These are phyloP conservation scores for Apodemia hepburni DNA, from an alignment of 2,888 invertebrate species.

Conservation along the genomic window DNA sequence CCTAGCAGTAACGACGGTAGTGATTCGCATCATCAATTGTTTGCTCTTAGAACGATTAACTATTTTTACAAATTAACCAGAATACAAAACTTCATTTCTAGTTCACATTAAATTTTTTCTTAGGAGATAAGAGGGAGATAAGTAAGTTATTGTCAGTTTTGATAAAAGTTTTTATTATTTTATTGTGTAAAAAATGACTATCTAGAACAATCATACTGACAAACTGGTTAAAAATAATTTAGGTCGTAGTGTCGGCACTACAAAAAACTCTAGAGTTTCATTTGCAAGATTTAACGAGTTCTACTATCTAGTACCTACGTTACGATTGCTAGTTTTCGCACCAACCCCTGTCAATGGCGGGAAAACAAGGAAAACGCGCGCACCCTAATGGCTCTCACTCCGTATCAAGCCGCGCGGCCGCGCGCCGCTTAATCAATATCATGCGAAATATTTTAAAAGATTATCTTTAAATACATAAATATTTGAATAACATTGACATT, in stretches of 20 bases:
- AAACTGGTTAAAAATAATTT: constrained; percentile 1
- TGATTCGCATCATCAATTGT: too few species aligned
- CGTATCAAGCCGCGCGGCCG: constrained; percentile 59
- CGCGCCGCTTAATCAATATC: constrained; percentile 71
- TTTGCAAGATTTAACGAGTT: constrained; percentile 20
- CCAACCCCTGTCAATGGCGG: constrained; percentile 37
- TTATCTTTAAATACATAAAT: constrained; percentile 31
- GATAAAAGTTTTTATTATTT: not conserved
- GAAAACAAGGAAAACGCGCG: constrained; percentile 75
- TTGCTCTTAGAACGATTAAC: too few species aligned
- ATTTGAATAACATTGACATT: constrained; percentile 14
- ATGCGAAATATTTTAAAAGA: constrained; percentile 14
- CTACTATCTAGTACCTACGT: constrained; percentile 20
- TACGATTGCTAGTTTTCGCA: constrained; percentile 21
- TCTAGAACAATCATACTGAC: not conserved
- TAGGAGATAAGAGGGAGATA: too few species aligned
- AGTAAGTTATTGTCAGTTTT: too few species aligned
- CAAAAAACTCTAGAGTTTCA: not conserved
- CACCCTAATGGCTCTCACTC: constrained; percentile 60
- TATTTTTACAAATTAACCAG: too few species aligned
- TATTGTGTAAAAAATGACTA: not conserved
- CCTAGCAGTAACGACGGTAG: too few species aligned
- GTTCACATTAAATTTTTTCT: too few species aligned
- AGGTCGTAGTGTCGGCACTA: constrained; percentile 9
- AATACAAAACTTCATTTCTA: too few species aligned